Conservation (phyloP, 2,113 vertebrate species). For the Motacilla alba region DNA sequence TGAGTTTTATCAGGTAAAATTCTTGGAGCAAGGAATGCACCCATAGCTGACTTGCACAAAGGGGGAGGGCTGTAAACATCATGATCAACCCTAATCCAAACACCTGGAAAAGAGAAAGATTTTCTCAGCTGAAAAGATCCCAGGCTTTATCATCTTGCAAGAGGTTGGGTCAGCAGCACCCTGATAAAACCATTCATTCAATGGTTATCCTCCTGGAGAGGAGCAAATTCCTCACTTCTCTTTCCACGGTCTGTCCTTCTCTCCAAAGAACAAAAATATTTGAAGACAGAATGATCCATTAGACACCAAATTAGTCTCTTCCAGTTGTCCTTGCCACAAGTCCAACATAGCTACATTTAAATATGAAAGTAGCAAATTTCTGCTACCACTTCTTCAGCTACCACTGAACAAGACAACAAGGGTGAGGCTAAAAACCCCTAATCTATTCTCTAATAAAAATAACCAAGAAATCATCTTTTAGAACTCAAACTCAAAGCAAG, state of each 20-base stretch:
- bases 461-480: neutral
- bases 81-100: neutral
- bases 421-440: neutral
- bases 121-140: neutral
- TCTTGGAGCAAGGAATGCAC: neutral
- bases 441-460: neutral
- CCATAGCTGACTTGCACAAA: neutral
- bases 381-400: neutral
- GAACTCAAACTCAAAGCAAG: neutral
- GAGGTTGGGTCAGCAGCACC: neutral
- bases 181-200: rapidly evolving
- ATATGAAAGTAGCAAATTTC: neutral
- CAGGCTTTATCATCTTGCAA: neutral
- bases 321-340: neutral
- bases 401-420: neutral
- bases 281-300: neutral
- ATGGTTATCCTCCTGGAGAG: neutral
- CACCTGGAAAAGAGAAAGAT: rapidly evolving
- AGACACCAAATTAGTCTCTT: neutral
- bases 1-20: neutral
- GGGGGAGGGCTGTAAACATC: neutral
- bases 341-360: neutral
- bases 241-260: too few relatives aligned
- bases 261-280: neutral
- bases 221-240: neutral